Base-by-base conservation (phyloP, 1,140 invertebrate genomes). In the Conus betulinus region DNA sequence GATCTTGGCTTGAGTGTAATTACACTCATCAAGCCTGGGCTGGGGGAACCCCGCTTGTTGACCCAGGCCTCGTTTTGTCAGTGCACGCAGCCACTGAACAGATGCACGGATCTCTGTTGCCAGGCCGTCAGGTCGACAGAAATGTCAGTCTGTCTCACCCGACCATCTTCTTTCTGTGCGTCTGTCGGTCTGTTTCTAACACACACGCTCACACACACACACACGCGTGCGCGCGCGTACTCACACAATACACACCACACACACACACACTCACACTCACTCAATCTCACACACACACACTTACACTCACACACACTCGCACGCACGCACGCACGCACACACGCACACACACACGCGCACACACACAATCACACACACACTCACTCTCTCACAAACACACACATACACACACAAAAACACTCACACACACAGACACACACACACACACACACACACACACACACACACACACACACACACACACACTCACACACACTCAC, bases 61-160 rank as follows among this genome's bases (percentile, higher is more conserved):
- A 84, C 13, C 15, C 23, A 84, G 8, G 53, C 8, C 23, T 52
- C 51, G n/a, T 52, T 13, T 84, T n/a, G 27, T n/a, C n/a, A 55
- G 27, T 52, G 27, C 13, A 55, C 39, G 39, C 39, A 39, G 39
- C 39, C 3, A 39, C 15, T 84, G 51, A 51, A 15, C 23, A 51
- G 27, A 84, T 63, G 10, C 60, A 63, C 60, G 10, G 60, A 11
- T 63, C 60, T 13, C 10, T 63, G 60, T 13, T 63, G 11, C 60
- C 17, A 20, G 60, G 60, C 4, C 60, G 60, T 13, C 60, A 63
- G 17, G 60, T 63, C 60, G 17, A 1, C 10, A 63, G 60, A 63
- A 20, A 63, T 63, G 63, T 52, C 85, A 74, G 25, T 74, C 85
- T 87, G 27, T 74, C 63, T 87, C 85, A 25, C 63, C 74, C 71